Base-by-base conservation (phyloP, 2,113 vertebrate genomes). In the Chloropsis hardwickii region DNA sequence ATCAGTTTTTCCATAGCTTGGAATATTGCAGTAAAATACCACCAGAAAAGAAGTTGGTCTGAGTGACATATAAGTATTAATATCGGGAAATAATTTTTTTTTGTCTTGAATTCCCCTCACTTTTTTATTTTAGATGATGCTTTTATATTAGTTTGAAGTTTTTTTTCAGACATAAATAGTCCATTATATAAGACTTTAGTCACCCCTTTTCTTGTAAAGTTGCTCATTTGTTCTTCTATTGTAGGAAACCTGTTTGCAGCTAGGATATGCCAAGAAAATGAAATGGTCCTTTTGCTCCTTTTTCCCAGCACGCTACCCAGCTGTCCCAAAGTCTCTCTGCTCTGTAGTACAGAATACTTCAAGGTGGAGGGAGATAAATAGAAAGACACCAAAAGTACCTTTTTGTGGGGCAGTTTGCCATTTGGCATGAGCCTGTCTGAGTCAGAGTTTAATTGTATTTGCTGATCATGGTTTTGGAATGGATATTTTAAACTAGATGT, bases 301-400 rank as follows among this genome's bases (percentile, higher is more conserved):
- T 83, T 84, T 56, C 72, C 67, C 85, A 91, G 85, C 85, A 86
- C 90, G 87, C 44, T 90, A 37, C n/a, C 42, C 60, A 95, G 65
- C 39, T 93, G 74, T 80, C 70, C 72, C 76, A 44, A 94, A 93
- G 82, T 93, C 60, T 74, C 76, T 40, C n/a, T 86, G 74, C 57
- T 90, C 50, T 90, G 65, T 65, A 50, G 57, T 77, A 62, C 71
- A 35, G 51, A 88, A 78, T 67, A 92, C 47, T 90, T 94, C 62
- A 92, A 88, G 66, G 82, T 48, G 61, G 44, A 88, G 58, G 51
- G 42, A 90, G 90, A 96, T 84, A 95, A 86, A 92, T 40, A 96
- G 79, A 71, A 67, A 91, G 76, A 80, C 42, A n/a, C 47, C 71
- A 25, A 77, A 96, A 81, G 83, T 77, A 91, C 58, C 62, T 87